Base-by-base conservation (phyloP, 1,140 invertebrate genomes). In the Ctenoplectra terminalis region DNA sequence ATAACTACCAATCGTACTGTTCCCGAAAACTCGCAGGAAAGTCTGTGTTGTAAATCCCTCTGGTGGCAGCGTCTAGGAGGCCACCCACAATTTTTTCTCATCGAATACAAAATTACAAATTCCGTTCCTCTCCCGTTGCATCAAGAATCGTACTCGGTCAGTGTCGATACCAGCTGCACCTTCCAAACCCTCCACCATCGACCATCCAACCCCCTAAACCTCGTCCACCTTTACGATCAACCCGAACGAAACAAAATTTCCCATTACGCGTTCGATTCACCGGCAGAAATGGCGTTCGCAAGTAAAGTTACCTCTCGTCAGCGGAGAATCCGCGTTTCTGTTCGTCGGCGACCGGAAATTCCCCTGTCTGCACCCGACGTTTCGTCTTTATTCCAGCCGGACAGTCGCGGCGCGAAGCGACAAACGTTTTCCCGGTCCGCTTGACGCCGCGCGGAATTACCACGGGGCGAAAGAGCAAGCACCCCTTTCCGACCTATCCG, bases 391-490 rank as follows among this genome's bases (percentile, higher is more conserved):
- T 52, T 52, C n/a, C 40, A n/a, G 26, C 5, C 37, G 37, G 61
- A 40, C 58, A 66, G 54, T 48, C 52, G 17, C 31, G 56, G 46
- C 29, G 66, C 54, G 75, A 71, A 48, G 52, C 75, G 75, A 60
- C 50, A 78, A 78, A 70, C 66, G 75, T 70, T 78, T 78, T 56
- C 52, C 66, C 40, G 75, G 52, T 78, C 23, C 52, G 52, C 17
- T 71, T 37, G 75, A 67, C 75, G 29, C 40, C 34, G 15, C 26
- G 52, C 26, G 52, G 75, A 58, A 77, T 77, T 69, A 54, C 74
- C 43, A 37, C n/a, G 17, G 29, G 17, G 52, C 7, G 75, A 58
- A 77, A 58, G 64, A 69, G 50, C 54, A 20, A n/a, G 23, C 52
- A 17, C 75, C 66, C 75, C 60, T 37, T 34, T 43, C n/a, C n/a